Evolutionary conservation across 2,888 invertebrate species (phyloP), one percentile per base, ranked within the genome.

Genomic region (Chloroclystis v-ata): DNA sequence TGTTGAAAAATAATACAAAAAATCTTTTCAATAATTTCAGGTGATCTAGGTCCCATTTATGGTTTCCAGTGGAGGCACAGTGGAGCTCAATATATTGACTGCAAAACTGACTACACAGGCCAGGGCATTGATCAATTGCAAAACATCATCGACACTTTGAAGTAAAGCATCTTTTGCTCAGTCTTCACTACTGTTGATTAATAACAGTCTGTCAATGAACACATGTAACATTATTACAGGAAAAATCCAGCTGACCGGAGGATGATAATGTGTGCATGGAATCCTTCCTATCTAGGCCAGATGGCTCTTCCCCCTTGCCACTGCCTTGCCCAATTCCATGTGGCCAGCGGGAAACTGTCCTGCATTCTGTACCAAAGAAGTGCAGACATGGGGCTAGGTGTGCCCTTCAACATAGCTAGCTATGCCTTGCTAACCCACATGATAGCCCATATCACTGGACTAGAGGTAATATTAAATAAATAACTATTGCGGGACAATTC

Each of bases 251-350:
- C 93, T 58, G 96, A 97, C 69, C 90, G 98, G 56, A 90, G 98
- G 52, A 97, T 98, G 59, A 91, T 99, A 39, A 93, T 99, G 92
- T 93, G 93, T 49, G 95, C 99, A 0, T 99, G 99, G 99, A 99
- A 98, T 83, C 96, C 97, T 0, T 69, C 90, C 59, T 96, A 98
- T 78, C 75, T 98, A 20, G 90, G 92, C 1, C 87, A 92, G 76
- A 99, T 99, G 99, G 98, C 97, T 0, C 83, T 99, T 40, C 99
- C 99, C 0, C 99, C 99, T 0, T 99, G 99, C 67, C 99, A 99
- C 71, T 95, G 96, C 67, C 86, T 99, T 35, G 95, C 93, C 0
- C 99, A 99, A 80, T 99, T 99, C 83, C 97, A 95, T 84, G 98
- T 99, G 0, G 90, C 92, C 0, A 84, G 91, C 60, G 92, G 92